Evolutionary conservation across 2,113 vertebrate species (phyloP).

Genomic region (Protomyctophum bolini): DNA sequence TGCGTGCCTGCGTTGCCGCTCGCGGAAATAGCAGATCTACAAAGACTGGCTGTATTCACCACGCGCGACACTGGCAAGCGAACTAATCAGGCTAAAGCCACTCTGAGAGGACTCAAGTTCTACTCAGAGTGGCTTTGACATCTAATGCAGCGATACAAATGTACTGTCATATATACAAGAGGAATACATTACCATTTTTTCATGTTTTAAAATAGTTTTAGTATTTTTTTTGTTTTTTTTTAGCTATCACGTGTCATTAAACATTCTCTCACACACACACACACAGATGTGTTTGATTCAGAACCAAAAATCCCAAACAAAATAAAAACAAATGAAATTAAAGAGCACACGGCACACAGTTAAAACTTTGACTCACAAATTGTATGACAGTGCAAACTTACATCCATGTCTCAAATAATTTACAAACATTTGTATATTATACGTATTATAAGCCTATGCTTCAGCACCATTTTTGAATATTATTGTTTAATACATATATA

Average conservation of each 20-base stretch:
- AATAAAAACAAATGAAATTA: constrained; percentile 55
- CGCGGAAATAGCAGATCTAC: too few relatives aligned
- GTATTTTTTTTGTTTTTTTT: constrained; percentile 34
- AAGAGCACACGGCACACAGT: constrained; percentile 69
- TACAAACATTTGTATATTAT: constrained; percentile 78
- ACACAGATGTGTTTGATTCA: constrained; percentile 28
- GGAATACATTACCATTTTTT: constrained; percentile 55
- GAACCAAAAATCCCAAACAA: constrained; percentile 39
- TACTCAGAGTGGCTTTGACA: constrained; percentile 63
- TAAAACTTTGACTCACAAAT: constrained; percentile 74
- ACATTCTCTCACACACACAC: constrained; percentile 58
- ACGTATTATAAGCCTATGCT: constrained; percentile 58
- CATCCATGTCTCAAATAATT: constrained; percentile 78
- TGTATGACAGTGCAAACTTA: constrained; percentile 74
- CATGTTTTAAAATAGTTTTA: constrained; percentile 23
- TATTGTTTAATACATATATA: constrained; percentile 75
- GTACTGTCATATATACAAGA: constrained; percentile 68
- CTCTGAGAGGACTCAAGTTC: constrained; percentile 50
- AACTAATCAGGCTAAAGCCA: constrained; percentile 23
- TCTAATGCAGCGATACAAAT: constrained; percentile 53
- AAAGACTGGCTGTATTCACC: too few relatives aligned
- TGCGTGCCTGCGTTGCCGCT: too few relatives aligned
- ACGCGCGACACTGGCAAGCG: too few relatives aligned
- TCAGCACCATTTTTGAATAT: constrained; percentile 84
- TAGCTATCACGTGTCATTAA: constrained; percentile 49